phyloP scores from a whole-genome alignment of 2,888 invertebrate species.

The Poecilus cupreus region DNA sequence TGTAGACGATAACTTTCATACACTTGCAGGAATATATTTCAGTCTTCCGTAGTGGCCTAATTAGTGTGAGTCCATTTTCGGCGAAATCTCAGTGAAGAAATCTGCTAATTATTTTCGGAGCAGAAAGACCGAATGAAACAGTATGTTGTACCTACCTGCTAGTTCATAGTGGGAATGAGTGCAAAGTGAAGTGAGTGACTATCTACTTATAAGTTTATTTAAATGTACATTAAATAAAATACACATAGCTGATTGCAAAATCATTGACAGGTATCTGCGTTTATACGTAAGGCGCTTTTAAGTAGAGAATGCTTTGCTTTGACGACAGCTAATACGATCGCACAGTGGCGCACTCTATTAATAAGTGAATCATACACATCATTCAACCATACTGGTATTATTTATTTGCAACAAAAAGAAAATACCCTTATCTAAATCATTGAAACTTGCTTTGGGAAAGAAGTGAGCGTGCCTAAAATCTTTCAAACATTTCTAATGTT shows the following conservation, averaged over 20 bases:
- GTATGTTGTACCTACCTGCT: not conserved
- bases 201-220: slow-evolving; percentile 41
- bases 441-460: too few relatives aligned
- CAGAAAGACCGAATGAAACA: not conserved
- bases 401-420: too few relatives aligned
- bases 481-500: too few relatives aligned
- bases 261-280: slow-evolving; percentile 46
- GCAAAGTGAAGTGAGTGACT: not conserved
- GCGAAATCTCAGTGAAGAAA: not conserved
- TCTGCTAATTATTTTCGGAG: not conserved
- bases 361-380: too few relatives aligned
- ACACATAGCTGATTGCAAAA: slow-evolving; percentile 34
- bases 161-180: slow-evolving; percentile 18
- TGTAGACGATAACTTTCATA: too few relatives aligned
- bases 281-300: slow-evolving; percentile 35
- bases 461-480: too few relatives aligned
- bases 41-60: too few relatives aligned
- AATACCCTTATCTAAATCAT: too few relatives aligned
- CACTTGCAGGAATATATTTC: too few relatives aligned
- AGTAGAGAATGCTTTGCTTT: slow-evolving; percentile 39
- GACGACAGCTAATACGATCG: slow-evolving; percentile 20
- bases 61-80: not conserved
- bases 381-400: too few relatives aligned
- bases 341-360: slow-evolving; percentile 22
- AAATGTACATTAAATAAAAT: slow-evolving; percentile 43